Evolutionary conservation across 2,113 vertebrate genomes (phyloP), one percentile per base, ranked within the genome.

Genomic region (Daubentonia madagascariensis): DNA sequence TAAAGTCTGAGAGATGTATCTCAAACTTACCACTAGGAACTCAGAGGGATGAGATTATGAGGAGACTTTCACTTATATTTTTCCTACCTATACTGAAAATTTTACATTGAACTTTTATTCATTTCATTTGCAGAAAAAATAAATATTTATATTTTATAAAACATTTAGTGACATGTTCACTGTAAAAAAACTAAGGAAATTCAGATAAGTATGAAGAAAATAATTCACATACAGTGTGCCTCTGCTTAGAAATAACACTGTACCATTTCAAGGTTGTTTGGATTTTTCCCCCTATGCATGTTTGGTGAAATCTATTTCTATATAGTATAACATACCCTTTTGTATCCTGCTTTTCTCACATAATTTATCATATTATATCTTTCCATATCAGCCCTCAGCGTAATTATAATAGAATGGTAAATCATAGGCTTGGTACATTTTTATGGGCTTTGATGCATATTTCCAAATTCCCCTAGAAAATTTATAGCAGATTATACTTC

Each of bases 401-500:
- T 83, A 75, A 73, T 40, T 95, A 20, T 57, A 57, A 57, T 57
- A 68, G 28, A 85, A 81, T 87, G 16, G n/a, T 67, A 70, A 78
- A 35, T 68, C 52, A 75, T 89, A 85, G 48, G 20, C 40, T 57
- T 73, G 23, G 68, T 79, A 57, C 0, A 80, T 89, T 96, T 84
- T 86, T n/a, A 22, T 85, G 17, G 67, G 22, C 22, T 79, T 78
- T 80, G 14, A 63, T 96, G 13, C 12, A 63, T 76, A 68, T 91
- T 91, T 93, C 59, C 92, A 1, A 92, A 87, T 83, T 92, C 70
- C n/a, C n/a, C 1, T 73, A 68, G 80, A 85, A 97, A 92, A 84
- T 84, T 30, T 84, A 6, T 50, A 91, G 20, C 22, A 84, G 68
- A 84, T 86, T 92, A 52, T 94, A 61, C 30, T 85, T 28, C 54